Evolutionary conservation across 2,797 vertebrate genomes (phyloP).

Genomic region (Euphonia xanthogaster): DNA sequence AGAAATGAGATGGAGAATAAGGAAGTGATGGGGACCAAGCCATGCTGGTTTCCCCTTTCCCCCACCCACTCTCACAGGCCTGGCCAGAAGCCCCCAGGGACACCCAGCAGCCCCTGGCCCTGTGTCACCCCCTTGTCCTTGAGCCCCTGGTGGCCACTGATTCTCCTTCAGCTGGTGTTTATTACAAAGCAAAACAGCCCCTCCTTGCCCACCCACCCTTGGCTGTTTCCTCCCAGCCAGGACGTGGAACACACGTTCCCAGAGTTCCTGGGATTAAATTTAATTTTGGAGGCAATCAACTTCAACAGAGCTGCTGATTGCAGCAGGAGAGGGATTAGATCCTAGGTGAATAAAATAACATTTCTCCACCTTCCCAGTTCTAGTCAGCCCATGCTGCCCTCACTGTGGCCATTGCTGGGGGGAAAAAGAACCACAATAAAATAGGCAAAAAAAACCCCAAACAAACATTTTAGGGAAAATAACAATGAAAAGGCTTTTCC

Average conservation of each 20-base stretch:
- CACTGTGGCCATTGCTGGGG: background rate
- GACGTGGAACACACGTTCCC: background rate
- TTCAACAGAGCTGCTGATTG: constrained; percentile 41
- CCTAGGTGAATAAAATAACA: background rate
- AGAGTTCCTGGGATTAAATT: constrained; percentile 15
- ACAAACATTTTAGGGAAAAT: background rate
- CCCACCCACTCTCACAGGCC: background rate
- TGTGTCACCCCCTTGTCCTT: accelerated
- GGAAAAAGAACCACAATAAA: background rate
- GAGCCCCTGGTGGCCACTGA: background rate
- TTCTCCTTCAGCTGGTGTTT: background rate
- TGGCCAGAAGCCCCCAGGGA: background rate
- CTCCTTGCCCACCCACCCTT: background rate
- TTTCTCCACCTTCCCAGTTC: background rate
- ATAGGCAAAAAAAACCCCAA: background rate
- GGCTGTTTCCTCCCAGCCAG: background rate
- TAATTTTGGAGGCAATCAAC: constrained; percentile 37
- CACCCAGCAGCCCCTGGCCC: background rate
- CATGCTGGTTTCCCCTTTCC: background rate
- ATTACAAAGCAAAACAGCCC: background rate
- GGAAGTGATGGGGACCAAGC: background rate
- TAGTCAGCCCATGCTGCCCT: accelerated
- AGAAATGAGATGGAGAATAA: background rate
- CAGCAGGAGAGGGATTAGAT: constrained; percentile 38
- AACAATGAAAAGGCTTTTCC: background rate